These are phyloP conservation scores for Melanchra persicariae DNA, from an alignment of 2,888 invertebrate genomes.

Conservation along the genomic window DNA sequence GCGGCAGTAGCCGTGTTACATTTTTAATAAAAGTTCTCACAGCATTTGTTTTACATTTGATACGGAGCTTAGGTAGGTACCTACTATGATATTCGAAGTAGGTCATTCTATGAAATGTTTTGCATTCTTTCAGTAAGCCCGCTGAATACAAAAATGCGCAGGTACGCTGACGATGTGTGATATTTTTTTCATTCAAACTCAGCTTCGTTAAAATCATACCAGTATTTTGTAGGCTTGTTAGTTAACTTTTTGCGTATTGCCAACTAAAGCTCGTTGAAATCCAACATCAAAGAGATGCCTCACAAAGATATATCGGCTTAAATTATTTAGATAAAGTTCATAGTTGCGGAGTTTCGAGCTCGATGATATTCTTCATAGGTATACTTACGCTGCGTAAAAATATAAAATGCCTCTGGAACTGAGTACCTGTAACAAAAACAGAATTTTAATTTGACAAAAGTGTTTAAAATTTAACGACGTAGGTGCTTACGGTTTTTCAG, in stretches of 20 bases:
- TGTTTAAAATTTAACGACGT: slow-evolving; percentile 79
- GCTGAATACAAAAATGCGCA: slow-evolving; percentile 50
- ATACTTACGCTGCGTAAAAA: slow-evolving; percentile 54
- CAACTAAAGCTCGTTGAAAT: slow-evolving; percentile 70
- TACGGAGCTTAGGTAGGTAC: slow-evolving; percentile 44
- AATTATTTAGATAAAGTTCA: slow-evolving; percentile 75
- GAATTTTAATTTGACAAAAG: slow-evolving; percentile 68
- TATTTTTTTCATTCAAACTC: slow-evolving; percentile 73
- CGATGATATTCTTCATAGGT: slow-evolving; percentile 64
- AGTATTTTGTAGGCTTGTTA: slow-evolving; percentile 73
- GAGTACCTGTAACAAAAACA: slow-evolving; percentile 83
- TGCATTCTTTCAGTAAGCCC: slow-evolving; percentile 37
- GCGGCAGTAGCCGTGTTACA: neutral
- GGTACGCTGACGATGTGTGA: slow-evolving; percentile 52
- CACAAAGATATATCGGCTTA: slow-evolving; percentile 69
- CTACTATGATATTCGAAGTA: slow-evolving; percentile 43
- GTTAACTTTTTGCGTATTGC: slow-evolving; percentile 76
- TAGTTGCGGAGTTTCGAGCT: slow-evolving; percentile 66
- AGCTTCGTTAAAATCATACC: slow-evolving; percentile 77
- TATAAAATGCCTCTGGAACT: slow-evolving; percentile 60
- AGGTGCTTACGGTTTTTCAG: slow-evolving; percentile 76
- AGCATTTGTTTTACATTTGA: slow-evolving; percentile 46
- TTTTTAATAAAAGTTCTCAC: slow-evolving; percentile 31
- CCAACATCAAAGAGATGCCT: slow-evolving; percentile 75
- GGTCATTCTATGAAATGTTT: slow-evolving; percentile 30